Conservation (phyloP, 2,888 invertebrate species). For the Zaprionus obscuricornis region DNA sequence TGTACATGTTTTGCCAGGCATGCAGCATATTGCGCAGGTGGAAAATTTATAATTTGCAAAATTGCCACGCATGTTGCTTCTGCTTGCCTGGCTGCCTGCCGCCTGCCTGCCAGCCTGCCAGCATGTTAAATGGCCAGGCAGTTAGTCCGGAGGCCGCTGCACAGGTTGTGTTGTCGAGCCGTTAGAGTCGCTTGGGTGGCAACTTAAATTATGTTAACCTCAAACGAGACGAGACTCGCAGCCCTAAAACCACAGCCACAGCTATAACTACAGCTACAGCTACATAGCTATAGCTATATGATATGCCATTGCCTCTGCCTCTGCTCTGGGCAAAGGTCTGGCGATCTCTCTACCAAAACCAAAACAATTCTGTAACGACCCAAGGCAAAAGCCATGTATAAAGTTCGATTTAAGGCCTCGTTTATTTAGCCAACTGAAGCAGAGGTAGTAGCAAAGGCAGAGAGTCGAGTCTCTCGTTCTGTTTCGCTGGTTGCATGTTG, state of each 20-base stretch:
- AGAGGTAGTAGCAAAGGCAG: conserved; percentile 18
- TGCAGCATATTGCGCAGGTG: conserved; percentile 76
- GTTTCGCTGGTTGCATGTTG: conserved; percentile 72
- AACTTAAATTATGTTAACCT: conserved; percentile 77
- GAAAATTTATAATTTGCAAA: conserved; percentile 82
- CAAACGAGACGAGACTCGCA: conserved; percentile 62
- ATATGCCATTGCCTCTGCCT: not conserved
- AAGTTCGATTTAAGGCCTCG: conserved; percentile 80
- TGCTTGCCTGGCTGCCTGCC: conserved; percentile 50
- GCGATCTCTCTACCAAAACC: conserved; percentile 14
- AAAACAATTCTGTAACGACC: conserved; percentile 47
- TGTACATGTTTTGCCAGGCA: conserved; percentile 17
- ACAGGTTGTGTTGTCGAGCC: conserved; percentile 38
- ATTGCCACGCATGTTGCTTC: conserved; percentile 73
- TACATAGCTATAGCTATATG: conserved; percentile 11
- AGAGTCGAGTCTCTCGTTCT: conserved; percentile 30
- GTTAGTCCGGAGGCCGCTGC: conserved; percentile 34
- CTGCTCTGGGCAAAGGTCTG: not conserved
- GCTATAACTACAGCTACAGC: no score
- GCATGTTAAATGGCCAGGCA: conserved; percentile 70
- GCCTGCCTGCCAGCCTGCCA: conserved; percentile 43
- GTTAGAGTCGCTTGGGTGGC: conserved; percentile 59
- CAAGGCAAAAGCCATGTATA: conserved; percentile 58
- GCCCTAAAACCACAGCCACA: no score
- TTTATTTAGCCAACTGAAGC: conserved; percentile 70